A percentile compares a stretch with the other conserved stretches of the same genome.
phyloP scores from a whole-genome alignment of 92 coral and sea anemone genomes.

The Plumapathes pennacea region DNA sequence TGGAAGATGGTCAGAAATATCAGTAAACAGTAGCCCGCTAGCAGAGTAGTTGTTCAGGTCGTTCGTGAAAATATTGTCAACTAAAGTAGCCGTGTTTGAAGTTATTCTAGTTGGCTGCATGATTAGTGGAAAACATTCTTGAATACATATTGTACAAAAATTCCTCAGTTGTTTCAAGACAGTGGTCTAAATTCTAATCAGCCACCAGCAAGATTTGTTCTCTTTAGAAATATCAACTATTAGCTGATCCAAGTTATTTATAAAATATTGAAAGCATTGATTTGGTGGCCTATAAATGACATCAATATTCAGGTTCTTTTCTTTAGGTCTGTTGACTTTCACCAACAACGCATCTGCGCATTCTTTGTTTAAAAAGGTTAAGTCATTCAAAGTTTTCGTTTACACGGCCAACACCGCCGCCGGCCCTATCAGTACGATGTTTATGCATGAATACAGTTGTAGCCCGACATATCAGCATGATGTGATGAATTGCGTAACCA shows the following conservation, averaged over 20 bases:
- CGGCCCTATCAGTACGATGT: slow-evolving; percentile 17
- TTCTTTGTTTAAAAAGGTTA: slow-evolving; percentile 4
- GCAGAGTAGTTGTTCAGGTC: neutral
- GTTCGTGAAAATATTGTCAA: slow-evolving; percentile 6
- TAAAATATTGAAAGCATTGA: neutral
- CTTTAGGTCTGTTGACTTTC: slow-evolving; percentile 19
- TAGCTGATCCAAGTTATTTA: slow-evolving; percentile 11
- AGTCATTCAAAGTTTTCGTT: neutral
- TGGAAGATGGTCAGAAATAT: slow-evolving; percentile 9
- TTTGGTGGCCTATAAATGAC: slow-evolving; percentile 21
- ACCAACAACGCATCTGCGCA: slow-evolving; percentile 15
- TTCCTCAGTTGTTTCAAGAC: slow-evolving; percentile 10
- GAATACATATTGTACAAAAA: slow-evolving; percentile 12
- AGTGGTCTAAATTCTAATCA: no score
- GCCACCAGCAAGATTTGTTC: no score
- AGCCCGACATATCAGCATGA: no score
- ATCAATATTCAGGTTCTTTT: slow-evolving; percentile 7
- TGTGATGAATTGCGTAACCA: no score
- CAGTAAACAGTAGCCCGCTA: slow-evolving; percentile 12
- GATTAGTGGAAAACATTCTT: slow-evolving; percentile 8
- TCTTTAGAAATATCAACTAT: slow-evolving; percentile 15
- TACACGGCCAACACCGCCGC: slow-evolving; percentile 21
- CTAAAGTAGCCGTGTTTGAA: slow-evolving; percentile 4
- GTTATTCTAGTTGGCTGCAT: slow-evolving; percentile 17
- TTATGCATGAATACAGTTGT: no score